Conservation (phyloP, 2,113 vertebrate genomes). For the Polypterus senegalus region DNA sequence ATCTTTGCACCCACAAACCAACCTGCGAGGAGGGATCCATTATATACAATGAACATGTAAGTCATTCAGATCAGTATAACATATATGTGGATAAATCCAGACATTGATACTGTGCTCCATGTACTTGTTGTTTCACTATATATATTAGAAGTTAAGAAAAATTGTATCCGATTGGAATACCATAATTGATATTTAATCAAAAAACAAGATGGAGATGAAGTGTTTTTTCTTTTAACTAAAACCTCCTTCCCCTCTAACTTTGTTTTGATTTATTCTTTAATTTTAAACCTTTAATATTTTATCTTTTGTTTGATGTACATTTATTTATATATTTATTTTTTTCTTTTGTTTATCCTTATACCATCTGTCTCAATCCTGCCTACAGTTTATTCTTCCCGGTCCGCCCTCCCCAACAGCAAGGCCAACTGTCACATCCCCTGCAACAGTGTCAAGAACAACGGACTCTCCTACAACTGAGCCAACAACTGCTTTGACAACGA, state of each 20-base stretch:
- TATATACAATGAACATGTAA: conserved; percentile 79
- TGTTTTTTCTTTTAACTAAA: no score
- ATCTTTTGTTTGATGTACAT: conserved; percentile 18
- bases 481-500: conserved; percentile 27
- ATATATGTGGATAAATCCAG: no score
- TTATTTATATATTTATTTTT: conserved; percentile 25
- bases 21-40: conserved; percentile 69
- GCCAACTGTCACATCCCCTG: conserved; percentile 18
- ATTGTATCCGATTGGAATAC: no score
- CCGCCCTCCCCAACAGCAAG: conserved; percentile 36
- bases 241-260: not conserved
- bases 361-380: conserved; percentile 13
- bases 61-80: conserved; percentile 17
- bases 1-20: conserved; percentile 79
- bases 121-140: no score
- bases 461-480: conserved; percentile 22
- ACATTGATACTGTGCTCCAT: no score
- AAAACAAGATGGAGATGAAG: no score
- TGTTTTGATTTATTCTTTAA: conserved; percentile 18
- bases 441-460: conserved; percentile 15
- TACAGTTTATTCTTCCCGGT: conserved; percentile 49
- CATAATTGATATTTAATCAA: no score
- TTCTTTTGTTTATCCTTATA: conserved; percentile 14
- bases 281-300: conserved; percentile 10
- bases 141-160: no score